Conservation (phyloP, 2,797 vertebrate genomes). For the Fringilla coelebs region DNA sequence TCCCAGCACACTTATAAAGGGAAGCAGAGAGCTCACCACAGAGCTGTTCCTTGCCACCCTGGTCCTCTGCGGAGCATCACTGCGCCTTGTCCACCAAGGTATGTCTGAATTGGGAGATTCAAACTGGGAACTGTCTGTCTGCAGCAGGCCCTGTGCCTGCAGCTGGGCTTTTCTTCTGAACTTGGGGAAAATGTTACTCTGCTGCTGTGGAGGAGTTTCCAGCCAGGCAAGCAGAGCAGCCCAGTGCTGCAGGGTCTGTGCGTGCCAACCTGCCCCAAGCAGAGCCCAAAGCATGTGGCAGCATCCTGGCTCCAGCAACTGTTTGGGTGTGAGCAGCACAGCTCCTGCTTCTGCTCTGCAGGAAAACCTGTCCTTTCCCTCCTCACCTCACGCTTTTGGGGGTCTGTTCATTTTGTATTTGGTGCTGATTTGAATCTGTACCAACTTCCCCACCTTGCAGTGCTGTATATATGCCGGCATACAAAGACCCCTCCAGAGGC, state of each 20-base stretch:
- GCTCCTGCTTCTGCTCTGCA: neutral
- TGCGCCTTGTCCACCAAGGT: constrained; percentile 18
- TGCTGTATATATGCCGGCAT: neutral
- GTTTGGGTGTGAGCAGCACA: neutral
- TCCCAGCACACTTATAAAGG: constrained; percentile 63
- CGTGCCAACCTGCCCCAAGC: neutral
- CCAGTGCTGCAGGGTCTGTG: neutral
- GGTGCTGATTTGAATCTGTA: neutral
- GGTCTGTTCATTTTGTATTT: neutral
- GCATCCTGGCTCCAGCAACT: neutral
- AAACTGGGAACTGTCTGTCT: neutral
- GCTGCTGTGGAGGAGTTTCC: neutral
- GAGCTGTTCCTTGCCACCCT: neutral
- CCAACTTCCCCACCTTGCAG: neutral
- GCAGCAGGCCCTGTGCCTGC: fast-evolving
- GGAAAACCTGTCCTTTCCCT: neutral
- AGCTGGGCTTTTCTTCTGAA: neutral
- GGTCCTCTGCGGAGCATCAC: neutral
- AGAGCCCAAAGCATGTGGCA: neutral
- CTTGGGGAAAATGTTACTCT: neutral
- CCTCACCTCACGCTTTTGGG: neutral
- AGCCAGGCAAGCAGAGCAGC: neutral
- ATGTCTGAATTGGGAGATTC: neutral
- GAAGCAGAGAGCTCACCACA: neutral
- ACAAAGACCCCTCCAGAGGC: neutral